Evolutionary conservation across 2,888 invertebrate species (phyloP).

Genomic region (Archips xylosteana): DNA sequence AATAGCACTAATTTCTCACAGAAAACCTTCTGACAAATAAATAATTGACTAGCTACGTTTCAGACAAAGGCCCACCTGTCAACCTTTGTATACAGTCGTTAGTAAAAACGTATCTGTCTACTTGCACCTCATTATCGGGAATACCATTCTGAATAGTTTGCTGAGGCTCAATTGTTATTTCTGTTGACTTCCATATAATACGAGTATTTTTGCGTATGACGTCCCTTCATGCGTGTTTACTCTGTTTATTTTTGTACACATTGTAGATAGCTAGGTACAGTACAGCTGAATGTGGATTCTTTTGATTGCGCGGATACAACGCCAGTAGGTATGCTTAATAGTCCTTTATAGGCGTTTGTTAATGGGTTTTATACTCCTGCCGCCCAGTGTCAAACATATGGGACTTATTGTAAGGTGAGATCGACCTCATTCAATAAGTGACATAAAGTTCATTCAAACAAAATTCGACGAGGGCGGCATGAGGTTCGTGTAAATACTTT

Average conservation of each 20-base stretch:
- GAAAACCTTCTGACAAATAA: slow-evolving; percentile 19
- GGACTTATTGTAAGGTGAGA: no score
- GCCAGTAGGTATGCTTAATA: neutral
- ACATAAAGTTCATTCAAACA: no score
- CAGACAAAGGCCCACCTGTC: slow-evolving; percentile 21
- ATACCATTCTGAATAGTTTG: neutral
- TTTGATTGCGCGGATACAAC: neutral
- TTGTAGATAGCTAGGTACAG: neutral
- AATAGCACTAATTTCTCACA: slow-evolving; percentile 18
- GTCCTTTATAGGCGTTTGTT: neutral
- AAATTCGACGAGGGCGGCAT: no score
- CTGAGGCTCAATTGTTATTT: neutral
- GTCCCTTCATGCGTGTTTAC: neutral
- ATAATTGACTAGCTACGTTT: slow-evolving; percentile 28
- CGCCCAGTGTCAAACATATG: no score
- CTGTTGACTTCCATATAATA: neutral
- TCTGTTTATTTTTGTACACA: neutral
- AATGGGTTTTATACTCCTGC: no score
- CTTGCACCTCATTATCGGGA: slow-evolving; percentile 1
- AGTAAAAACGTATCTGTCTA: slow-evolving; percentile 3
- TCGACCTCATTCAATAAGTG: no score
- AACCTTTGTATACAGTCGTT: slow-evolving; percentile 6
- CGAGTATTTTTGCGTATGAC: neutral
- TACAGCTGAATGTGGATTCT: neutral
- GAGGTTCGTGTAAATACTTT: no score